Evolutionary conservation across 2,797 vertebrate species (phyloP).

Genomic region (Oreortyx pictus): DNA sequence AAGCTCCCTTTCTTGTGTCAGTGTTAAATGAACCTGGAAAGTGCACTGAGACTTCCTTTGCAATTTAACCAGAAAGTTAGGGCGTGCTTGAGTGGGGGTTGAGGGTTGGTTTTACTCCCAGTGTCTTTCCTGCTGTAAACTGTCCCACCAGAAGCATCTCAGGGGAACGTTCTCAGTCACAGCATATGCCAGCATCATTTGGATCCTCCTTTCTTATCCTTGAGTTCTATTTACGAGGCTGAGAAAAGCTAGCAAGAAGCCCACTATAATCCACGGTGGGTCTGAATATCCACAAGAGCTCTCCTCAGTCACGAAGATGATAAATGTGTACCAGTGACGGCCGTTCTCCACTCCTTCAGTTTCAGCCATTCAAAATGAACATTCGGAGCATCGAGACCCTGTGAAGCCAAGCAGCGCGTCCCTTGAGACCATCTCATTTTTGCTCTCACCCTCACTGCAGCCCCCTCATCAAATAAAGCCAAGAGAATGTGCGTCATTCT

Average conservation of each 20-base stretch:
- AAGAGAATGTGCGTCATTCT: conserved; percentile 59
- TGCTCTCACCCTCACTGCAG: not conserved
- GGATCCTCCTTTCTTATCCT: not conserved
- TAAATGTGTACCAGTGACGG: conserved; percentile 53
- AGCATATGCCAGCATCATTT: not conserved
- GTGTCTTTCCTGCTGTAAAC: not conserved
- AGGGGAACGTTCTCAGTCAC: not conserved
- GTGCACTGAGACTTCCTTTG: not conserved
- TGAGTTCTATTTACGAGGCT: conserved; percentile 50
- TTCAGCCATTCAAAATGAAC: conserved; percentile 57
- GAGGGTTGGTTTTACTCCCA: not conserved
- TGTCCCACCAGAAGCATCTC: not conserved
- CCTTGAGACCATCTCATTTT: conserved; percentile 47
- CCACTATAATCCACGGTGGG: conserved; percentile 28
- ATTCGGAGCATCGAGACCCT: conserved; percentile 23
- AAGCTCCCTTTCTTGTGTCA: not conserved
- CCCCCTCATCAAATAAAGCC: conserved; percentile 50
- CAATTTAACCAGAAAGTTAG: not conserved
- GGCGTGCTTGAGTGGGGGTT: not conserved
- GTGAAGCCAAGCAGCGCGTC: not conserved
- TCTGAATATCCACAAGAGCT: conserved; percentile 49
- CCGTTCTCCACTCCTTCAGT: conserved; percentile 22
- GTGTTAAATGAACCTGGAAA: not conserved
- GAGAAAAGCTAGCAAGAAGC: conserved; percentile 51
- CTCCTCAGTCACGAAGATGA: conserved; percentile 61